Evolutionary conservation across 2,113 vertebrate genomes (phyloP).

Genomic region (Pontoporia blainvillei): DNA sequence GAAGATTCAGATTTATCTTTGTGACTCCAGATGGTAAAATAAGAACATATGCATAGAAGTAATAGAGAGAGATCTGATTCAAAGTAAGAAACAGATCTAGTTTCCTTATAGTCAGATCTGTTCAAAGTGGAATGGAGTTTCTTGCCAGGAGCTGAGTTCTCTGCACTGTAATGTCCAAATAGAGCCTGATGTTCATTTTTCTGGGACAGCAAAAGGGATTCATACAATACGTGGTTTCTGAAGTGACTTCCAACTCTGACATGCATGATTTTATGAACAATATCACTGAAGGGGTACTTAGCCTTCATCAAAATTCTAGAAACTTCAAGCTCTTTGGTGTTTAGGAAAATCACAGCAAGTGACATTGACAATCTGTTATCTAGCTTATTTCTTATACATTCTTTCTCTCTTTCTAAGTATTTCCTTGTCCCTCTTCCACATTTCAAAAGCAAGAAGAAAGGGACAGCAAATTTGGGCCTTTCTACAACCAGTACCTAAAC

Average conservation of each 20-base stretch:
- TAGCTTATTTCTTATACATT: background rate
- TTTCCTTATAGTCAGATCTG: background rate
- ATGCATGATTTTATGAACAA: background rate
- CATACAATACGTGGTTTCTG: background rate
- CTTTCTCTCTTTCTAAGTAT: background rate
- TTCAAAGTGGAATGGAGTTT: background rate
- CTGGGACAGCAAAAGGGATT: background rate
- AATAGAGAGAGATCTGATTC: background rate
- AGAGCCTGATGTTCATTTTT: background rate
- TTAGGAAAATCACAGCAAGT: background rate
- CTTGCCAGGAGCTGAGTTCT: background rate
- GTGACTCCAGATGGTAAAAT: background rate
- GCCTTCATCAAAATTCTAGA: background rate
- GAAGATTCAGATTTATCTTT: background rate
- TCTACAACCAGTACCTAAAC: background rate
- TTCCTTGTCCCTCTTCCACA: background rate
- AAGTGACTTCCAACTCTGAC: background rate
- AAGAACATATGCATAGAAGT: background rate
- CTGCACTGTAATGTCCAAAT: background rate
- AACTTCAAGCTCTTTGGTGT: background rate
- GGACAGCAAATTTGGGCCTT: background rate
- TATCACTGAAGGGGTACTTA: background rate
- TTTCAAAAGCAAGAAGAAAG: background rate
- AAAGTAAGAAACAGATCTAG: background rate
- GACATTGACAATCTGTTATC: background rate